These are phyloP conservation scores for Theodoxus fluviatilis DNA, from an alignment of 2,888 invertebrate species.

Conservation along the genomic window DNA sequence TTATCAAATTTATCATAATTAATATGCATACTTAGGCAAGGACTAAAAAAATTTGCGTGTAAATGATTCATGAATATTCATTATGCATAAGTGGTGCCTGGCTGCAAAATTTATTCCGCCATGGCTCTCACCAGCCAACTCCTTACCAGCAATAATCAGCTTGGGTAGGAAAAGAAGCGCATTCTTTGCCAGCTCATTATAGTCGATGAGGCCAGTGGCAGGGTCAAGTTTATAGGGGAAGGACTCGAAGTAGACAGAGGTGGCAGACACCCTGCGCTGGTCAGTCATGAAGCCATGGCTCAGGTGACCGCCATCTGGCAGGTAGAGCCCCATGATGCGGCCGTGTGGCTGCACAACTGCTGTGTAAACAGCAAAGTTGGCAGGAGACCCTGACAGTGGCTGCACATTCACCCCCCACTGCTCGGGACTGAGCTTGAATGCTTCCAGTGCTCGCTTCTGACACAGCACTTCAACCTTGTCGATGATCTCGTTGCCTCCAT, in stretches of 20 bases:
- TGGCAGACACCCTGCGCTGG: constrained; percentile 91
- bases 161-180: constrained; percentile 89
- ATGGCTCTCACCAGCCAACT: too few species aligned
- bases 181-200: constrained; percentile 82
- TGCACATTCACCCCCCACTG: constrained; percentile 99
- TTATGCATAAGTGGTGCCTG: too few species aligned
- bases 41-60: too few species aligned
- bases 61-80: too few species aligned
- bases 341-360: constrained; percentile 85
- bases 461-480: constrained; percentile 91
- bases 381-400: constrained; percentile 94
- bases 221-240: constrained; percentile 92
- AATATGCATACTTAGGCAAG: too few species aligned
- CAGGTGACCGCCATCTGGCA: constrained; percentile 94
- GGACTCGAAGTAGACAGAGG: constrained; percentile 96
- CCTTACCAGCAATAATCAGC: constrained; percentile 84
- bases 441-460: constrained; percentile 84
- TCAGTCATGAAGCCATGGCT: constrained; percentile 82
- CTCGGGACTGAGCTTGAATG: constrained; percentile 80
- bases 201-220: constrained; percentile 87
- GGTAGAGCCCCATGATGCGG: constrained; percentile 92
- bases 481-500: constrained; percentile 95
- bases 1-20: too few species aligned
- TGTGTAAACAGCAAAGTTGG: constrained; percentile 96
- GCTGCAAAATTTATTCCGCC: too few species aligned